A percentile compares a stretch with the other conserved stretches of the same genome.
Evolutionary conservation across 2,113 vertebrate genomes (phyloP).

Genomic region (Oreochromis spilurus): DNA sequence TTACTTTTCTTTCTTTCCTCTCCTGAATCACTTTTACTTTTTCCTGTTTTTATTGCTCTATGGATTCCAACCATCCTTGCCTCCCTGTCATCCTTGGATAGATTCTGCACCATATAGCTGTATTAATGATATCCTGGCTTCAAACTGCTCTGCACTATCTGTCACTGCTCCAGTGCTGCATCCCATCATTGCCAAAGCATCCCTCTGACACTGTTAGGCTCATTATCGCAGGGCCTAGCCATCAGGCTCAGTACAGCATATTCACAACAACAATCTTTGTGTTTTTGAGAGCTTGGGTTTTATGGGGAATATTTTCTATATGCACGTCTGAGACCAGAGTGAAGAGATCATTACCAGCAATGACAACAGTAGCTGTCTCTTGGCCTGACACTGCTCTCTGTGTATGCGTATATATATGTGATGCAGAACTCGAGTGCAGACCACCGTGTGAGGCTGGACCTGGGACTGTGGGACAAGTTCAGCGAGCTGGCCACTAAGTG

Average conservation of each 20-base stretch:
- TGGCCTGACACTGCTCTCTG: background rate
- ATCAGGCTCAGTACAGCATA: conserved; percentile 1
- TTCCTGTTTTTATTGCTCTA: background rate
- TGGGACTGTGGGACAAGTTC: conserved; percentile 99
- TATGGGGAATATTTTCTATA: conserved; percentile 37
- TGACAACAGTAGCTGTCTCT: conserved; percentile 5
- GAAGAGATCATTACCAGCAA: conserved; percentile 43
- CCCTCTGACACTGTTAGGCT: conserved; percentile 38
- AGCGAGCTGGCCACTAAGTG: conserved; percentile 99
- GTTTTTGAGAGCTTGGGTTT: conserved; percentile 16
- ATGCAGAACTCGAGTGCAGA: conserved; percentile 93
- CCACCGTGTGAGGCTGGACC: conserved; percentile 92
- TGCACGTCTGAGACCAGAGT: conserved; percentile 36
- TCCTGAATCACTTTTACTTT: background rate
- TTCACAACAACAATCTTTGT: conserved; percentile 30
- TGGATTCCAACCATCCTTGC: background rate
- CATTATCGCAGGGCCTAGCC: conserved; percentile 34
- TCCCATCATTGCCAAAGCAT: conserved; percentile 36
- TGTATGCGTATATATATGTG: conserved; percentile 1
- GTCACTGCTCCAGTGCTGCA: conserved; percentile 54
- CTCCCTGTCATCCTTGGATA: background rate
- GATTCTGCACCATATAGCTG: conserved; percentile 5
- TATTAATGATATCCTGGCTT: conserved; percentile 50
- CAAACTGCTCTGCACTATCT: conserved; percentile 35
- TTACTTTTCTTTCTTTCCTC: background rate